Conservation (phyloP, 35 echinoderm and acorn worm genomes). For the Apostichopus japonicus region DNA sequence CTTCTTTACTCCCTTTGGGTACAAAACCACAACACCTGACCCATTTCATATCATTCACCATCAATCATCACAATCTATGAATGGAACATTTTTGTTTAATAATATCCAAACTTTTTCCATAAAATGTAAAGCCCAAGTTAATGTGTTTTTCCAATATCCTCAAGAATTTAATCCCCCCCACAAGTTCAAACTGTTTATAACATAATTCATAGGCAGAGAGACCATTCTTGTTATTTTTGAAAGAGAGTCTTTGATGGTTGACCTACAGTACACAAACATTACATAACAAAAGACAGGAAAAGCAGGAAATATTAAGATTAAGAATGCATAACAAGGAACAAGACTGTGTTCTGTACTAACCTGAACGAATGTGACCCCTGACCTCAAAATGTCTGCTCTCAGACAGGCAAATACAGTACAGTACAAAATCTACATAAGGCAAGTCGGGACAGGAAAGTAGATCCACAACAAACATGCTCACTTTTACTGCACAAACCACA, state of each 20-base stretch:
- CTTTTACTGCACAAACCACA: too few species aligned
- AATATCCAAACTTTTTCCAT: neutral
- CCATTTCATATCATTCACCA: constrained; percentile 4
- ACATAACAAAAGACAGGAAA: constrained; percentile 20
- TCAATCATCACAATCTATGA: constrained; percentile 3
- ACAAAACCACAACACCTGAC: constrained; percentile 5
- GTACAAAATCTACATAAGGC: too few species aligned
- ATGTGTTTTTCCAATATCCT: constrained; percentile 10
- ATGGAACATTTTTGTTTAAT: neutral
- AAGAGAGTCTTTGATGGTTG: neutral
- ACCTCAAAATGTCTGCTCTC: too few species aligned
- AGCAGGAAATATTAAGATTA: too few species aligned
- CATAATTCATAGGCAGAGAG: neutral
- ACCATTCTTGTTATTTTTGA: neutral
- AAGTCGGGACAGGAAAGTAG: too few species aligned
- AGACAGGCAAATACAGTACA: too few species aligned
- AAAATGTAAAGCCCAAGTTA: neutral
- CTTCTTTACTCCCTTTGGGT: neutral
- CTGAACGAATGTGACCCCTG: neutral
- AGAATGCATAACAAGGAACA: neutral
- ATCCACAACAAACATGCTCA: too few species aligned
- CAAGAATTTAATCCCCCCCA: neutral
- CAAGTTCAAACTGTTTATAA: neutral
- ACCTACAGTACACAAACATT: neutral
- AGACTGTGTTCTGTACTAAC: neutral